phyloP scores from a whole-genome alignment of 2,888 invertebrate genomes.

The Catotricha subobsoleta region DNA sequence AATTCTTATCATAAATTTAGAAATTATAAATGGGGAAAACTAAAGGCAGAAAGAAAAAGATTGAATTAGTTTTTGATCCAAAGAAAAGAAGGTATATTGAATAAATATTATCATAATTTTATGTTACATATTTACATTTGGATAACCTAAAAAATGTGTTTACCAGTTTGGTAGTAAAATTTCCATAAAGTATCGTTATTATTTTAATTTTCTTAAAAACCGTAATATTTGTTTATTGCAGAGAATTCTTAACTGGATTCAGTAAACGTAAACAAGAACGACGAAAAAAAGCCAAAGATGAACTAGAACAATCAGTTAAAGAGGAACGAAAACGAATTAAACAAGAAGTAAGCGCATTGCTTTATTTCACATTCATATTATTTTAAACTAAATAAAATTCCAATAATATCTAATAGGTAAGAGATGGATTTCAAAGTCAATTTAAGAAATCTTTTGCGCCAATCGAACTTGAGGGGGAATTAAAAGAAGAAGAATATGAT shows the following conservation, averaged over 20 bases:
- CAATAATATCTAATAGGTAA: constrained; percentile 33
- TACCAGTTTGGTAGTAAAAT: too few relatives aligned
- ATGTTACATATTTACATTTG: background rate
- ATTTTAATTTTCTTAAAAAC: constrained; percentile 4
- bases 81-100: background rate
- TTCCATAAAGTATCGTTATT: too few relatives aligned
- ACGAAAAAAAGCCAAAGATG: constrained; percentile 53
- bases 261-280: constrained; percentile 62
- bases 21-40: too few relatives aligned
- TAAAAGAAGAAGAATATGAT: constrained; percentile 50
- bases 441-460: constrained; percentile 52
- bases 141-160: background rate
- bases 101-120: background rate
- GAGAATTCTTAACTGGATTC: constrained; percentile 66
- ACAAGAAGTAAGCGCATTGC: constrained; percentile 36
- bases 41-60: background rate
- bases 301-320: constrained; percentile 49
- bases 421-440: constrained; percentile 50
- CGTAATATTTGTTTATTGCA: too few relatives aligned
- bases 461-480: constrained; percentile 46
- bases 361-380: background rate
- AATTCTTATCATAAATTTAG: background rate
- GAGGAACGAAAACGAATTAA: constrained; percentile 59
- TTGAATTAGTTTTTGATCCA: background rate
- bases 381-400: too few relatives aligned